Base-by-base conservation (phyloP, 2,888 invertebrate species). In the Mythimna impura region DNA sequence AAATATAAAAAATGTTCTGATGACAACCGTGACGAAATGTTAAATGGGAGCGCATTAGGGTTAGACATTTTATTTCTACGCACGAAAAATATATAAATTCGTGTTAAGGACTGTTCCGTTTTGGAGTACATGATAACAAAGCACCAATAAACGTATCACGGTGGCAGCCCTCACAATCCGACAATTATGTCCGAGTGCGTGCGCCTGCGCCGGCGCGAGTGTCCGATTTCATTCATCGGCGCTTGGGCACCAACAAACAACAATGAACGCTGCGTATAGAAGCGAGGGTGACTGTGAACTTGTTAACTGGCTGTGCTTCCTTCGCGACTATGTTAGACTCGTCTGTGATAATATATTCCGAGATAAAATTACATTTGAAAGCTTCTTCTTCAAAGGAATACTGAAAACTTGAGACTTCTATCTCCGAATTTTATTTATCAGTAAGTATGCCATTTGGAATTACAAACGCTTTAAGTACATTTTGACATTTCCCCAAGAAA, bases 161-260 rank as follows among this genome's bases (percentile, higher is more conserved):
- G 83, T 70, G 77, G 76, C 80, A 78, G 81, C 87, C 85, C 81
- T 76, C 83, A 85, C 81, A 79, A 86, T 73, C 76, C 70, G 52
- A 86, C 81, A 80, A 79, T 80, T 73, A 78, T 76, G 71, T 62
- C 70, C 75, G 66, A 84, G 78, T 78, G 74, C 75, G 77, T 75
- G 82, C 76, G 73, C 67, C 71, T 61, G 77, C 82, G 80, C 72
- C 66, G 66, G 71, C 80, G 84, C 86, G 81, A 88, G 91, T 91
- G 90, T 91, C 91, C 84, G 85, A 88, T 91, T 91, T 91, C 91
- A 91, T 91, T 91, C 91, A 90, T 86, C 90, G 77, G 82, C 86
- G 82, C 81, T 81, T 84, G 82, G 78, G 74, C 85, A 83, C 85
- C 78, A 64, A 79, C 85, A 78, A 74, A 83, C 80, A 80, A 78